A percentile compares a stretch with the other conserved stretches of the same genome.
Evolutionary conservation across 2,888 invertebrate species (phyloP).

Genomic region (Lasioglossum oenotherae): DNA sequence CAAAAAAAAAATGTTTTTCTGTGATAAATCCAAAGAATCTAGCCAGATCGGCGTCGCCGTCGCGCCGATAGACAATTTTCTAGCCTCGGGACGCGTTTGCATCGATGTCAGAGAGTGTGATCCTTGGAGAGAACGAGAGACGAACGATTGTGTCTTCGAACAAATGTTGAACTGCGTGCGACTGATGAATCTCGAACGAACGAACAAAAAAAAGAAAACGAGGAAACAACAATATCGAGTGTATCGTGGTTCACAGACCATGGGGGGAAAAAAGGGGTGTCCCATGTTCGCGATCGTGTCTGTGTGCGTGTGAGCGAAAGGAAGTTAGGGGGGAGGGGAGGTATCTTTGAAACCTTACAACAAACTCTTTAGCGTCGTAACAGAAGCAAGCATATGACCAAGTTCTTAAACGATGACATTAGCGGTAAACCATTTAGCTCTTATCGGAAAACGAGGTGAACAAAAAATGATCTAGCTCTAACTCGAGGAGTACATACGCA

Average conservation of each 20-base stretch:
- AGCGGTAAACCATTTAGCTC: conserved; percentile 44
- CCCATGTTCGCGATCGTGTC: conserved; percentile 1
- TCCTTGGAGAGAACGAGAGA: background rate
- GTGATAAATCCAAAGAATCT: conserved; percentile 81
- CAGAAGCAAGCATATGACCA: conserved; percentile 69
- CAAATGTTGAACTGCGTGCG: background rate
- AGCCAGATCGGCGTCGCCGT: conserved; percentile 46
- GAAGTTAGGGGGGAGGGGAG: conserved; percentile 14
- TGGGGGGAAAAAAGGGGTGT: background rate
- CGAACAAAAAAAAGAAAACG: background rate
- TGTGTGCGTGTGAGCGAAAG: background rate
- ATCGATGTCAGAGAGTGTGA: conserved; percentile 16
- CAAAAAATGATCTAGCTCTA: conserved; percentile 47
- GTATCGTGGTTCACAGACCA: background rate
- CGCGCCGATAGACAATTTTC: conserved; percentile 51
- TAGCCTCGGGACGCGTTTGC: conserved; percentile 46
- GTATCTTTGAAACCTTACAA: conserved; percentile 40
- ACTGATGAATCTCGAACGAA: background rate
- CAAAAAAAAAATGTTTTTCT: conserved; percentile 81
- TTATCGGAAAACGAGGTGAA: background rate
- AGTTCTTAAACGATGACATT: conserved; percentile 64
- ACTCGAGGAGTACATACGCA: conserved; percentile 28
- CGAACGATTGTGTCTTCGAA: background rate
- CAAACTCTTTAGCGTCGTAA: conserved; percentile 51
- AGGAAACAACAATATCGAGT: background rate